Percentiles rank a stretch among this genome's conserved stretches.
Conservation (phyloP, 2,113 vertebrate genomes). For the Psittacula cyanocephala region DNA sequence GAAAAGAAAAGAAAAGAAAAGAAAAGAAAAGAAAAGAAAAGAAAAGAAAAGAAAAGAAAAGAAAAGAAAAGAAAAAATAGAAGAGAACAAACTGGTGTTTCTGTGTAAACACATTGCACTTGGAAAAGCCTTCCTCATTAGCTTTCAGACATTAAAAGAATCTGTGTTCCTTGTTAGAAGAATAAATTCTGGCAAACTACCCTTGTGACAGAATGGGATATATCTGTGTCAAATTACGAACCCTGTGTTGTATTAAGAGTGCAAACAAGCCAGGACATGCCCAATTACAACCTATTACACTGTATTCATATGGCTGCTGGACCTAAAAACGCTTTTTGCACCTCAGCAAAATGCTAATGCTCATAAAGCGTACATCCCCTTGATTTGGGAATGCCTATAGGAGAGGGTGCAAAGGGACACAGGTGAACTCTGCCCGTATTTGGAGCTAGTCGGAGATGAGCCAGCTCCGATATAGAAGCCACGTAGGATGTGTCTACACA, state of each 20-base stretch:
- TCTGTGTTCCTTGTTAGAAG: constrained; percentile 48
- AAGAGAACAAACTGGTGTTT: not conserved
- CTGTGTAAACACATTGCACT: constrained; percentile 51
- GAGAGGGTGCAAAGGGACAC: not conserved
- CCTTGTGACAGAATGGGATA: constrained; percentile 31
- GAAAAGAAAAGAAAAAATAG: not conserved
- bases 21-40: no score
- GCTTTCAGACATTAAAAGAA: constrained; percentile 57
- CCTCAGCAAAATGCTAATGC: not conserved
- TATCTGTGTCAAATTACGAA: constrained; percentile 64
- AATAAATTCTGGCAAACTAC: constrained; percentile 57
- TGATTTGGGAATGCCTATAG: not conserved
- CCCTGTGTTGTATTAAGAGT: constrained; percentile 24
- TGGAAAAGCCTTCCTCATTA: constrained; percentile 55
- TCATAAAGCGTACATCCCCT: not conserved
- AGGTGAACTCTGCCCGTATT: not conserved
- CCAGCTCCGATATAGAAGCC: not conserved
- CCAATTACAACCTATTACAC: constrained; percentile 52
- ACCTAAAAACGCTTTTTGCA: not conserved
- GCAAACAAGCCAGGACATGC: constrained; percentile 55
- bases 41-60: not conserved
- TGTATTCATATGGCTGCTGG: not conserved
- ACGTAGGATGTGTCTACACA: not conserved
- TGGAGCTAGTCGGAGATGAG: not conserved
- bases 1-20: no score